Percentiles rank a stretch among this genome's conserved stretches.
Evolutionary conservation across 2,113 vertebrate genomes (phyloP).

Genomic region (Melanocharis versteri): DNA sequence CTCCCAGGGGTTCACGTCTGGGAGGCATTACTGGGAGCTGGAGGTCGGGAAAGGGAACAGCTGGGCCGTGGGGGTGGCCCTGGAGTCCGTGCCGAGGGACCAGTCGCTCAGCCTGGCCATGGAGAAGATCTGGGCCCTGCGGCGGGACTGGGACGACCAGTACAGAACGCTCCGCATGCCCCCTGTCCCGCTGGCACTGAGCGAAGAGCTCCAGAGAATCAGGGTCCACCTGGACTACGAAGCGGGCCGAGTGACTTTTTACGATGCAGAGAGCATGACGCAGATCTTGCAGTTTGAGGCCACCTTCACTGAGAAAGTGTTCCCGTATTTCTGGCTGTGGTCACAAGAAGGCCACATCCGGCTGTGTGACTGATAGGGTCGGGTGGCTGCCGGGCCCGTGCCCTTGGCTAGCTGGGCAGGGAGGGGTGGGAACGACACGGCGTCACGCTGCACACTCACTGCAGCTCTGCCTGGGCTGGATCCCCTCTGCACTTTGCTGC

Average conservation of each 20-base stretch:
- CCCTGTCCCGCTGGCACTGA: accelerated
- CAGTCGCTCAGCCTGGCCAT: accelerated
- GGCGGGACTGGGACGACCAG: background rate
- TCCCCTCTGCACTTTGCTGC: accelerated
- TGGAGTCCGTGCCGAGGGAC: constrained; percentile 59
- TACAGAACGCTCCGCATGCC: background rate
- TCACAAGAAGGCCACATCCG: background rate
- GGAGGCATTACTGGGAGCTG: constrained; percentile 72
- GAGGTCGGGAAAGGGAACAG: background rate
- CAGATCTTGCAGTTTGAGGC: background rate
- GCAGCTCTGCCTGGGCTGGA: background rate
- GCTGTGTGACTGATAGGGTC: background rate
- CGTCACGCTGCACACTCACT: accelerated
- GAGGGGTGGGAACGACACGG: background rate
- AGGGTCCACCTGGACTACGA: constrained; percentile 27
- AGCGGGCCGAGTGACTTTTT: constrained; percentile 20
- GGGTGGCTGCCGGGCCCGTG: accelerated
- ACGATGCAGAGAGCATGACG: background rate
- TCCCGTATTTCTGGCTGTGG: constrained; percentile 15
- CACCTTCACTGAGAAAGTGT: constrained; percentile 41
- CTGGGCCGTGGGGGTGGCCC: constrained; percentile 69
- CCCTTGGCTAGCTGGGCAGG: background rate
- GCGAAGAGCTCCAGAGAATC: background rate
- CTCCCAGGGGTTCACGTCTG: background rate
- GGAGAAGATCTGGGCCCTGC: constrained; percentile 36